Base-by-base conservation (phyloP, 2,888 invertebrate species). In the Miltochrista miniata region DNA sequence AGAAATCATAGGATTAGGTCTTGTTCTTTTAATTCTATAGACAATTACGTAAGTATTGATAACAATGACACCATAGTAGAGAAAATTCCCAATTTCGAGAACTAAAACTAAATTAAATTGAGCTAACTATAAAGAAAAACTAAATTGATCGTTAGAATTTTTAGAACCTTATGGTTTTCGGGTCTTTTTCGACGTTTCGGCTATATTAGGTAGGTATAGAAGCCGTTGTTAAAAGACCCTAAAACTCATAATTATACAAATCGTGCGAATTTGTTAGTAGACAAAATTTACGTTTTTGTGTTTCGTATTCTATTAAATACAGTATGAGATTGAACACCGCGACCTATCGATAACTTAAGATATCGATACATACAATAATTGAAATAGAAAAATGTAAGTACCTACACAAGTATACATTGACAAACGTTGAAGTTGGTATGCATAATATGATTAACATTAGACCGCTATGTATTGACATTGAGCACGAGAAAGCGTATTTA, bases 401-500 rank as follows among this genome's bases (percentile, higher is more conserved):
- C 55, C 42, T 50, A 47, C 18, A 53, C 15, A 48, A 56, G 61
- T 65, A 64, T 72, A 73, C 61, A 70, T 69, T 68, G 57, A 62
- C 68, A 62, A 59, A 64, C 68, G 70, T 69, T 61, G 60, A 68
- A 69, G 55, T 54, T 58, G 51, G 64, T 64, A 73, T 45, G 51
- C 60, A 63, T 61, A n/a, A n/a, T n/a, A 67, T 61, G 47, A 56
- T 56, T 64, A 59, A 57, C 55, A 78, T 87, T 89, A 88, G 89
- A 89, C 89, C 89, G 88, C 82, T 83, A 79, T 73, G 68, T 81
- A 78, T 81, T 78, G 81, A 87, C 85, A 84, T 91, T 91, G 90
- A 91, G 90, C 90, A 90, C 84, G 76, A 81, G 80, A 77, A 91
- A 90, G 90, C 90, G 85, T 89, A 87, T 76, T 75, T 74, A 77